Evolutionary conservation across 2,797 vertebrate genomes (phyloP), one percentile per base, ranked within the genome.

Genomic region (Enteromius treurensis): DNA sequence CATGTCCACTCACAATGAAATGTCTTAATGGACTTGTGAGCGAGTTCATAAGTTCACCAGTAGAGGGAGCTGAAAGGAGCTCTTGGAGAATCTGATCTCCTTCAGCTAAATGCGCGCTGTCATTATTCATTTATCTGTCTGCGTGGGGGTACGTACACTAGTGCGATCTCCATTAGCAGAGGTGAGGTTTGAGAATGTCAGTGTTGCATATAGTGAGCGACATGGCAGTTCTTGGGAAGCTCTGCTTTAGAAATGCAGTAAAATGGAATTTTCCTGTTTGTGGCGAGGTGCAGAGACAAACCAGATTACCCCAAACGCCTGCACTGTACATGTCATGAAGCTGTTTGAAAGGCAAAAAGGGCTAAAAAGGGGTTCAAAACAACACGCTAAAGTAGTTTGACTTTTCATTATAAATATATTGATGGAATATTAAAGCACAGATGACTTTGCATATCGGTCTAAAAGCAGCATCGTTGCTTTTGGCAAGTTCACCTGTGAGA

Each of bases 51-150:
- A 55, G 32, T 37, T 11, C 42, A 53, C 86, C 90, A 90, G 84
- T 82, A 89, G 88, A 88, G 85, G 86, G 88, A 55, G 88, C 87
- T 86, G 68, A 82, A 68, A 60, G 37, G 47, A 29, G 64, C 58
- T 58, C 42, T 29, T 19, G 51, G 60, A 67, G 21, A 64, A 71
- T 29, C 15, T n/a, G n/a, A 15, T 23, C 29, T 77, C 17, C 75
- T 70, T 81, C 6, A 29, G 64, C 68, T 80, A 32, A 74, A 65
- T 51, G 73, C 51, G 17, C n/a, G 5, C 71, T 47, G 67, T 80
- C 82, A 85, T 88, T 82, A 71, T 82, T 86, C 67, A 83, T 87
- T 88, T 77, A 75, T 86, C 55, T 49, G 42, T 65, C 62, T 64
- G 82, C 62, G 49, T 21, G 49, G 32, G 62, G 79, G 70, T 65